These are phyloP conservation scores for Volucella inanis DNA, from an alignment of 2,888 invertebrate species.

Conservation along the genomic window DNA sequence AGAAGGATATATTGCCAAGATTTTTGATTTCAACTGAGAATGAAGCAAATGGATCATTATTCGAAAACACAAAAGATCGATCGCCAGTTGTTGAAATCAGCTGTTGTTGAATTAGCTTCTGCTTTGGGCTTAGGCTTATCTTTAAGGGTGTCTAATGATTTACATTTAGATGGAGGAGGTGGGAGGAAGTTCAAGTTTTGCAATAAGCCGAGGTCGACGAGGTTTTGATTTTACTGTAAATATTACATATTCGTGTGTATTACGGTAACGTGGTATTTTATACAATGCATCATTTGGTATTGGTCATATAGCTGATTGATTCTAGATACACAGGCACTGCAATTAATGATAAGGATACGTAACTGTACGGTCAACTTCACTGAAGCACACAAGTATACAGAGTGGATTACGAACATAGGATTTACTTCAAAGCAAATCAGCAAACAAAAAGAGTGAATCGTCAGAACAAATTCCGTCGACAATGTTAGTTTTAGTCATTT, in stretches of 20 bases:
- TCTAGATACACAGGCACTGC: conserved; percentile 94
- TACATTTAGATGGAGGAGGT: too few species aligned
- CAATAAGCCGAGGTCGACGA: conserved; percentile 93
- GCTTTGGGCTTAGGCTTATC: conserved; percentile 96
- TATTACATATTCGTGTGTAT: conserved; percentile 98
- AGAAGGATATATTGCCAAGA: conserved; percentile 87
- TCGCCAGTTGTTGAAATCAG: conserved; percentile 78
- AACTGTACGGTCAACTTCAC: conserved; percentile 93
- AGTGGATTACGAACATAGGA: conserved; percentile 92
- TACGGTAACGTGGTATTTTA: conserved; percentile 99
- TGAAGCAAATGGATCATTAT: conserved; percentile 84
- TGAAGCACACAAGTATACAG: conserved; percentile 92
- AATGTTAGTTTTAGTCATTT: conserved; percentile 88
- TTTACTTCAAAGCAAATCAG: conserved; percentile 88
- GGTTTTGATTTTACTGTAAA: conserved; percentile 99
- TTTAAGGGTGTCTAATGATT: conserved; percentile 93
- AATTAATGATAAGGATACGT: conserved; percentile 94
- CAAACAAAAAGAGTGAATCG: conserved; percentile 87
- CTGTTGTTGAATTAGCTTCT: conserved; percentile 94
- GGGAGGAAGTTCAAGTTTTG: too few species aligned
- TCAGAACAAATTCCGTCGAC: conserved; percentile 89
- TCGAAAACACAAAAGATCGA: conserved; percentile 83
- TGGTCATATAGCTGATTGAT: conserved; percentile 93
- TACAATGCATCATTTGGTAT: conserved; percentile 98
- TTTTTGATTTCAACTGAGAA: conserved; percentile 93